Base-by-base conservation (phyloP, 2,888 invertebrate species). In the Drosophila ezoana region DNA sequence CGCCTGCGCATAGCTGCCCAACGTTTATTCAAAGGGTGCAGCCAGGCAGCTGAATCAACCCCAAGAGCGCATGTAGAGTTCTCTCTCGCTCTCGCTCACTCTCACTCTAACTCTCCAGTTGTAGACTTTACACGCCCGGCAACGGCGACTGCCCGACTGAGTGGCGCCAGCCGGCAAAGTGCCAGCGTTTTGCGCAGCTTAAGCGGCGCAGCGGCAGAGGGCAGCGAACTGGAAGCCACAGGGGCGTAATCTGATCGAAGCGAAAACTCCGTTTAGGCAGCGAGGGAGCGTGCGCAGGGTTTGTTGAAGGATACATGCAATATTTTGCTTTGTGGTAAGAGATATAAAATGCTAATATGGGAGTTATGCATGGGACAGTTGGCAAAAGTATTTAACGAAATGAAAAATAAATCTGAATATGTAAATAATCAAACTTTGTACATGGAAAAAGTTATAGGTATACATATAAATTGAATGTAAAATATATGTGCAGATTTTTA, bases 1-100 rank as follows among this genome's bases (percentile, higher is more conserved):
- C 72, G 76, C 71, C 49, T 81, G 87, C 84, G 84, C 79, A 62
- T n/a, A 62, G 62, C 20, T 13, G 1, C 18, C 23, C 20, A 14
- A 54, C 76, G 52, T 72, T 76, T 66, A 35, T 60, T 43, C 73
- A 76, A 80, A 83, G 86, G 83, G 86, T 83, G 82, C 80, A 82
- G 85, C 49, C 53, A 33, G 32, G n/a, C 4, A 18, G 1, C 52
- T 6, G 37, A 37, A 62, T 51, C 63, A 70, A 64, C 69, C 83
- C 79, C 68, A 54, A 40, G 13, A 18, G 45, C 16, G 11, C 14
- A 48, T 69, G 79, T 68, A 65, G 76, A 69, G 48, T 71, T 70
- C 33, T 47, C 40, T 32, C 51, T 47, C 57, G 49, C 61, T 45
- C 45, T 20, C 23, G 14, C 48, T 57, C 10, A 18, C 47, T 13